Base-by-base conservation (phyloP, 2,797 vertebrate species). In the Mormyrops attenuatus region DNA sequence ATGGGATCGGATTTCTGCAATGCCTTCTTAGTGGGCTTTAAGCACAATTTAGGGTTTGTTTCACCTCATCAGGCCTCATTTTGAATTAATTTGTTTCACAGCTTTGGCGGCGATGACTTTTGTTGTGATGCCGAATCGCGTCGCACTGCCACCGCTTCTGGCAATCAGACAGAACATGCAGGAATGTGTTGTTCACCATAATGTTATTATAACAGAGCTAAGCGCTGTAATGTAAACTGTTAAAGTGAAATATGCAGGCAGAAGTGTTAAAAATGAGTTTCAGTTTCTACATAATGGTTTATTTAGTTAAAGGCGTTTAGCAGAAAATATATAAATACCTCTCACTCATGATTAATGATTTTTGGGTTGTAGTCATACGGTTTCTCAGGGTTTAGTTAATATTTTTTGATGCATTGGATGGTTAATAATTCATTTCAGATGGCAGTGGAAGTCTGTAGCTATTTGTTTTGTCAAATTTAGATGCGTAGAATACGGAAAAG, bases 181-280 rank as follows among this genome's bases (percentile, higher is more conserved):
- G 82, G 92, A 91, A 93, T 30, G 87, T 57, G 88, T 91, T 89
- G 87, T 88, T 8, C 87, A 91, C 66, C 52, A 57, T 73, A 90
- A 90, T 89, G 80, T 91, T 90, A 94, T 92, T 91, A 93, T 94
- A 92, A 92, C 93, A 94, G 88, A 92, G 90, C 91, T 90, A 89
- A 88, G 90, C 90, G 88, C 92, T 92, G 89, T 7, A 49, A 88
- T 88, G 91, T 92, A 92, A 95, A 93, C 93, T 92, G 92, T 92
- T 91, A 92, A 92, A 91, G 85, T 26, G 87, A 88, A 53, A 53
- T n/a, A 77, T 87, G 66, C 50, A 6, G 30, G 34, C 11, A 47
- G 55, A 49, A 84, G 22, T 82, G 17, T 50, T 44, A 69, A 85
- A 88, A 90, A 80, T 88, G 38, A 88, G 44, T 85, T 84, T 8